Percentiles rank a stretch among this genome's conserved stretches.
These are phyloP conservation scores for Cichladusa arquata DNA, from an alignment of 2,113 vertebrate genomes.

Conservation along the genomic window DNA sequence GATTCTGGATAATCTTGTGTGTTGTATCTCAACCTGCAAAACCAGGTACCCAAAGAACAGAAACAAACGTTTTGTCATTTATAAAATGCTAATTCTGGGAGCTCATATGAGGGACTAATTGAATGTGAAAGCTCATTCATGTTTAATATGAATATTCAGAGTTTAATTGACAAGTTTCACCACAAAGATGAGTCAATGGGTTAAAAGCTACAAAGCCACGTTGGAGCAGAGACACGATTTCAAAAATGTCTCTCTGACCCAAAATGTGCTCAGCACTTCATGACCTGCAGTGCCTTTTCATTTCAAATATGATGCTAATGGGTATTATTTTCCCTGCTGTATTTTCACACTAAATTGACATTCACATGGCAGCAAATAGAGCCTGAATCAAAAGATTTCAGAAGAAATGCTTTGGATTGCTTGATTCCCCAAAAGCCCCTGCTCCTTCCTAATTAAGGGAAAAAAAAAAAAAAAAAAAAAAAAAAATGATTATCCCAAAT, in stretches of 20 bases:
- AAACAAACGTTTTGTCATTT: not conserved
- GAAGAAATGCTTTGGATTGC: not conserved
- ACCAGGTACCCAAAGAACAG: not conserved
- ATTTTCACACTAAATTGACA: not conserved
- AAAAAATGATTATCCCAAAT: not conserved
- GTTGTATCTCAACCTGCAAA: not conserved
- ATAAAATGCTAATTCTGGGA: not conserved
- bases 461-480: too few species aligned
- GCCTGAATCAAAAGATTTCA: not conserved
- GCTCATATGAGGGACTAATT: not conserved
- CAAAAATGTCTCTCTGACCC: not conserved
- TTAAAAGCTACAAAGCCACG: not conserved
- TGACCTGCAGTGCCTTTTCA: not conserved
- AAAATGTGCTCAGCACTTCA: not conserved
- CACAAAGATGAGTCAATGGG: not conserved
- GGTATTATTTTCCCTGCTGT: not conserved
- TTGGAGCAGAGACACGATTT: not conserved
- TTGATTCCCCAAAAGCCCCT: not conserved
- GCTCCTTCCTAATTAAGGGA: not conserved
- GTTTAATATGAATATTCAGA: not conserved
- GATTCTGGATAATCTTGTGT: not conserved
- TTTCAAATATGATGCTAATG: not conserved
- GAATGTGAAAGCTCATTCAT: not conserved
- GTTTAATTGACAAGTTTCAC: not conserved
- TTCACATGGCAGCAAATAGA: not conserved